Evolutionary conservation across 1,140 invertebrate species (phyloP).

Genomic region (Gryon sp.): DNA sequence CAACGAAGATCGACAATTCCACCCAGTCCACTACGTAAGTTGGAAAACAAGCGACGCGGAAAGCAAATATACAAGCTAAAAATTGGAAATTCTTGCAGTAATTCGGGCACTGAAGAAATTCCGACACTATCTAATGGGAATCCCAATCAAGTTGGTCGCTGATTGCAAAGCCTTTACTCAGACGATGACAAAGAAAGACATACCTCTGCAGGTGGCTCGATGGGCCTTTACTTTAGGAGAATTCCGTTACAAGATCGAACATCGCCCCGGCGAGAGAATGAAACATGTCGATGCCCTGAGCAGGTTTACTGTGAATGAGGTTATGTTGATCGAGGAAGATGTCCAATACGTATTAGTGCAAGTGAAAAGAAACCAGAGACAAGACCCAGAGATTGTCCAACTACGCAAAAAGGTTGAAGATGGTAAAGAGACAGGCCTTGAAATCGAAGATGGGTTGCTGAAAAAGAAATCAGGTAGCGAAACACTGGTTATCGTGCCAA

Average conservation of each 20-base stretch:
- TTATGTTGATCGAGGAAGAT: not conserved
- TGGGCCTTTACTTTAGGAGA: no score
- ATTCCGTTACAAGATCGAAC: not conserved
- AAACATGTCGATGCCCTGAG: conserved; percentile 8
- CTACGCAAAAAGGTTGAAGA: no score
- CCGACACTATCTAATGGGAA: not conserved
- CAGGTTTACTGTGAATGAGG: not conserved
- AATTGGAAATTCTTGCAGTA: no score
- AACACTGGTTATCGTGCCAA: not conserved
- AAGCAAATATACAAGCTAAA: conserved; percentile 4
- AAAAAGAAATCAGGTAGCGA: no score
- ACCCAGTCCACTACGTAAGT: not conserved
- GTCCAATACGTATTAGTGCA: not conserved
- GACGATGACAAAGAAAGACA: no score
- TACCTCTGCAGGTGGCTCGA: no score
- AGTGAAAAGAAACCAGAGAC: no score
- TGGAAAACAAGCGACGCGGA: conserved; percentile 10
- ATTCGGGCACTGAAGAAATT: no score
- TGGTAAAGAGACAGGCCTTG: no score
- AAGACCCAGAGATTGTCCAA: no score
- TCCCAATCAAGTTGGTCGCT: not conserved
- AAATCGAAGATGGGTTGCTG: no score
- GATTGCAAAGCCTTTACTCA: conserved; percentile 1
- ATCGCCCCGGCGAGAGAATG: not conserved
- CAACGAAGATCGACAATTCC: conserved; percentile 1